Base-by-base conservation (phyloP, 1,140 invertebrate species). In the Drosophila willistoni region DNA sequence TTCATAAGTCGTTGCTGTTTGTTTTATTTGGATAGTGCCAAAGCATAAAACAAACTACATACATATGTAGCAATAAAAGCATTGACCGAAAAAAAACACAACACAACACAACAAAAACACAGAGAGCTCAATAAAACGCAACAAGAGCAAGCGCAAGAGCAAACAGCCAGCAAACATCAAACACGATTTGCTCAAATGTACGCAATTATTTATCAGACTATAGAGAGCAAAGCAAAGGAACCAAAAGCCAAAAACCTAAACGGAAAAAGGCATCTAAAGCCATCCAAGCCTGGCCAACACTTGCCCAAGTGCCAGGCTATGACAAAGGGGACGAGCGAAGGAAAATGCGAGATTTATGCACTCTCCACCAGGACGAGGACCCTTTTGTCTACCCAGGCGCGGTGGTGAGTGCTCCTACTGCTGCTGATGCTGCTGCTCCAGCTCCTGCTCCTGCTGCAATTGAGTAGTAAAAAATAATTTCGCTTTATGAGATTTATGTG, bases 141-240 rank as follows among this genome's bases (percentile, higher is more conserved):
- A 76, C 69, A 70, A 67, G 54, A 61, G 60, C 73, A 73, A 81
- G 68, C 47, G 57, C 78, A 85, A 82, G 44, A 73, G 64, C 62
- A 68, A 84, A 80, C 70, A 71, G 79, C 71, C 71, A 62, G 41
- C 60, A 90, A 90, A 90, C 87, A 83, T 90, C 87, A 90, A 90
- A 90, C 87, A 90, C 83, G 83, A 87, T 90, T 90, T 90, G 80
- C 76, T 78, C 80, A 90, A 90, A 90, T 90, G 87, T 90, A 87
- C 80, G 87, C 87, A 90, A 90, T 90, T 90, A 90, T 90, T 90
- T 90, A 90, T 84, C 83, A 81, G 63, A 90, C 78, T 82, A 71
- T 84, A 71, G 64, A 36, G 59, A 76, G 59, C 14, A 57, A 47
- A 64, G 44, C 22, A 25, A 76, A 69, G 65, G 56, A 73, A 54